These are phyloP conservation scores for Ditula angustiorana DNA, from an alignment of 2,888 invertebrate species.

Conservation along the genomic window DNA sequence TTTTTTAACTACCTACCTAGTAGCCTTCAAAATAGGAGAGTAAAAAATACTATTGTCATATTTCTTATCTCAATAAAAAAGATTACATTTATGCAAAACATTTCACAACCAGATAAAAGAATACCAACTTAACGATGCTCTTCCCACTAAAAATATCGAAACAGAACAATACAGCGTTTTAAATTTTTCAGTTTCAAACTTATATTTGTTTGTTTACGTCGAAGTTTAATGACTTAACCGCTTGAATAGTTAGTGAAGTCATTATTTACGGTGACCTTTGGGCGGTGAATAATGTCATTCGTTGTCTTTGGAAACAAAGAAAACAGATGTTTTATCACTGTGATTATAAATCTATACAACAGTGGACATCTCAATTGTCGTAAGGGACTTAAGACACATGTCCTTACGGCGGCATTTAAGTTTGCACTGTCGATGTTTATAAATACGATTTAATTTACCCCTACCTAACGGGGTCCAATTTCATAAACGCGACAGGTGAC, in stretches of 20 bases:
- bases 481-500: no score
- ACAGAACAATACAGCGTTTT: neutral
- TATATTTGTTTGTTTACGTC: neutral
- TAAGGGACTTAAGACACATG: no score
- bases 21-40: no score
- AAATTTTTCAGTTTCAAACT: neutral
- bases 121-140: neutral
- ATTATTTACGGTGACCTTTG: conserved; percentile 5
- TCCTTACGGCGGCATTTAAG: no score
- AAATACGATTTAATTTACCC: no score
- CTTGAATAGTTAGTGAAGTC: neutral
- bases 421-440: no score
- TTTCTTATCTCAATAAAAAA: neutral
- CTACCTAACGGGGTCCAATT: no score
- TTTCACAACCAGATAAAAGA: neutral
- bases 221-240: conserved; percentile 10
- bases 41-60: no score
- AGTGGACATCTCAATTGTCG: no score
- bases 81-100: conserved; percentile 12
- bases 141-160: neutral
- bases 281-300: neutral
- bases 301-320: conserved; percentile 12
- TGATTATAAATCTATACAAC: neutral
- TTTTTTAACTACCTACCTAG: no score
- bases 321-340: conserved; percentile 15